Percentiles rank a stretch among this genome's conserved stretches.
Conservation (phyloP, 2,888 invertebrate species). For the Epinotia ramella region DNA sequence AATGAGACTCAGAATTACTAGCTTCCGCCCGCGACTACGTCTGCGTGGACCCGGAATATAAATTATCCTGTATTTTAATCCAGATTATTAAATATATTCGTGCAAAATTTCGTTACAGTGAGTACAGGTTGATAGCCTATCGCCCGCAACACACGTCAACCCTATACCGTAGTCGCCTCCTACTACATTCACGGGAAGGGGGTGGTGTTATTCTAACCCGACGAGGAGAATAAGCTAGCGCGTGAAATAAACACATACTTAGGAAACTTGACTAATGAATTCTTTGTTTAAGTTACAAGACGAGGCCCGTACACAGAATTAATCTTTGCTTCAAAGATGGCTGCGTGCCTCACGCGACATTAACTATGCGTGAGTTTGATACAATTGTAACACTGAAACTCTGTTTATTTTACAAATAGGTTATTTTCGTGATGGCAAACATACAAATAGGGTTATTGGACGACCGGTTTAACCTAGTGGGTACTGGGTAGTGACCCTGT, state of each 20-base stretch:
- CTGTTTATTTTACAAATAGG: slow-evolving; percentile 10
- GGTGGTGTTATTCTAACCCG: no score
- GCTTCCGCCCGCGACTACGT: no score
- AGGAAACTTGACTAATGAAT: slow-evolving; percentile 15
- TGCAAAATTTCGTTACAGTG: no score
- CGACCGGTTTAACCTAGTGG: background rate
- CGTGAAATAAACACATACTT: slow-evolving; percentile 4
- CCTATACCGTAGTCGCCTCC: no score
- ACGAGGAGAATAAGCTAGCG: background rate
- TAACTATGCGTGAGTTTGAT: slow-evolving; percentile 28
- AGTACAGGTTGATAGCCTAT: no score
- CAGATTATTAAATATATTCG: no score
- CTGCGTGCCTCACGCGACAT: slow-evolving; percentile 36
- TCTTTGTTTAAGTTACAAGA: slow-evolving; percentile 19
- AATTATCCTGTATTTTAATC: no score
- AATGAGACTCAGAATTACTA: no score
- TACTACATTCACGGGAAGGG: no score
- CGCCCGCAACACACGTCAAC: no score
- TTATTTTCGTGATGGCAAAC: slow-evolving; percentile 11
- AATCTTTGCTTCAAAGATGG: slow-evolving; percentile 22
- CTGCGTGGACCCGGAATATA: no score
- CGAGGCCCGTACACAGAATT: slow-evolving; percentile 13
- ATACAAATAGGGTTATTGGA: background rate
- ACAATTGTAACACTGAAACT: slow-evolving; percentile 21
- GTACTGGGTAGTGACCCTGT: no score